phyloP scores from a whole-genome alignment of 2,888 invertebrate species.

The Hetaerina titia region DNA sequence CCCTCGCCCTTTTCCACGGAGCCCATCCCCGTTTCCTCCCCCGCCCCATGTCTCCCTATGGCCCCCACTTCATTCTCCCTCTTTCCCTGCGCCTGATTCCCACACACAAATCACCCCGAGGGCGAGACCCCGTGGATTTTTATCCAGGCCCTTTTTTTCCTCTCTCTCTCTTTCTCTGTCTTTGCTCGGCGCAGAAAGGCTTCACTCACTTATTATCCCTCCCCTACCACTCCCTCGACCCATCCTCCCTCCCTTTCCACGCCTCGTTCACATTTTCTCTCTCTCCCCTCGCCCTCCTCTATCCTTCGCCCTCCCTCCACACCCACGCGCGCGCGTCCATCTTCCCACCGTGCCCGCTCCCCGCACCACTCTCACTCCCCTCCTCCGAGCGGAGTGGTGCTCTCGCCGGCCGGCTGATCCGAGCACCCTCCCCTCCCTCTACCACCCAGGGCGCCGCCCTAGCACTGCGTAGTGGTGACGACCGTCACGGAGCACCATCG shows the following conservation, averaged over 20 bases:
- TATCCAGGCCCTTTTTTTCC: background rate
- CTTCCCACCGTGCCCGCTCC: background rate
- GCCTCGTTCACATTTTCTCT: background rate
- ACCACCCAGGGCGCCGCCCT: too few relatives aligned
- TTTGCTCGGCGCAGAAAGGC: constrained; percentile 22
- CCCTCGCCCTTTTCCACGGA: too few relatives aligned
- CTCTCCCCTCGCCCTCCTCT: background rate
- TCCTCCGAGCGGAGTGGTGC: background rate
- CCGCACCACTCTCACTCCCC: background rate
- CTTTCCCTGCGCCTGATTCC: background rate
- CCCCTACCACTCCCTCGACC: background rate
- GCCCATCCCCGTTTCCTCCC: background rate
- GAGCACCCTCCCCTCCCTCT: background rate
- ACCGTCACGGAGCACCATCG: too few relatives aligned
- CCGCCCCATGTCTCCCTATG: background rate
- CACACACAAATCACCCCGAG: background rate
- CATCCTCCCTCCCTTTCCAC: background rate
- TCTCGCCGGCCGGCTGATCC: background rate
- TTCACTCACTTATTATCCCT: constrained; percentile 42
- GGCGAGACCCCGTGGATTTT: constrained; percentile 7
- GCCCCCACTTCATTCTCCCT: too few relatives aligned
- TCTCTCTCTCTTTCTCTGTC: background rate
- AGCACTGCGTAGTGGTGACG: too few relatives aligned
- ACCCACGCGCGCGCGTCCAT: background rate
- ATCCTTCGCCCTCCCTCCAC: background rate